These are phyloP conservation scores for Cryptophagus acutangulus DNA, from an alignment of 2,888 invertebrate species.

Conservation along the genomic window DNA sequence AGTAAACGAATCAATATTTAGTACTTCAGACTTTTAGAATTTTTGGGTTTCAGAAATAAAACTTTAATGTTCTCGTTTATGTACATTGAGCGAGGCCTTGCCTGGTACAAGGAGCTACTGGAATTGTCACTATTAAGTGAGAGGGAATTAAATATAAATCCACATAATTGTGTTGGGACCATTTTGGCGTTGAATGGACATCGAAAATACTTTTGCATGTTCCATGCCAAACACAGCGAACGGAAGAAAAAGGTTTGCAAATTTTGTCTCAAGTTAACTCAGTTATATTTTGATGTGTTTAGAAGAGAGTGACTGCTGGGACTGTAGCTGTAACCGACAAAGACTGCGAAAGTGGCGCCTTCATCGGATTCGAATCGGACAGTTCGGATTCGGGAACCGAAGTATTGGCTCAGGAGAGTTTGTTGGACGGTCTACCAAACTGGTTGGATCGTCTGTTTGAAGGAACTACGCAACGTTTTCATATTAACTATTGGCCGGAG, in stretches of 20 bases:
- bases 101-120: constrained; percentile 89
- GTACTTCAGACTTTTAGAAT: neutral
- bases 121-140: constrained; percentile 80
- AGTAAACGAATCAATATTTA: constrained; percentile 55
- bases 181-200: constrained; percentile 94
- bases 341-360: constrained; percentile 80
- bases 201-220: constrained; percentile 97
- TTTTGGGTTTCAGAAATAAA: constrained; percentile 67
- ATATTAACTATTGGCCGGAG: constrained; percentile 98
- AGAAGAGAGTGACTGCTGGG: neutral
- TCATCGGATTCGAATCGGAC: constrained; percentile 74
- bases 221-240: constrained; percentile 94
- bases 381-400: constrained; percentile 58
- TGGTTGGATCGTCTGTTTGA: constrained; percentile 97
- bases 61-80: constrained; percentile 93
- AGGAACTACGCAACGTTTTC: constrained; percentile 91
- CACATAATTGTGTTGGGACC: constrained; percentile 93
- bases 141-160: constrained; percentile 83
- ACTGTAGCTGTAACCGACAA: no score
- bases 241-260: constrained; percentile 33
- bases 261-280: neutral
- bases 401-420: constrained; percentile 50
- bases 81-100: constrained; percentile 84
- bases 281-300: neutral
- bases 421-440: constrained; percentile 87